These are phyloP conservation scores for Lithobates pipiens DNA, from an alignment of 2,797 vertebrate genomes.

Conservation along the genomic window DNA sequence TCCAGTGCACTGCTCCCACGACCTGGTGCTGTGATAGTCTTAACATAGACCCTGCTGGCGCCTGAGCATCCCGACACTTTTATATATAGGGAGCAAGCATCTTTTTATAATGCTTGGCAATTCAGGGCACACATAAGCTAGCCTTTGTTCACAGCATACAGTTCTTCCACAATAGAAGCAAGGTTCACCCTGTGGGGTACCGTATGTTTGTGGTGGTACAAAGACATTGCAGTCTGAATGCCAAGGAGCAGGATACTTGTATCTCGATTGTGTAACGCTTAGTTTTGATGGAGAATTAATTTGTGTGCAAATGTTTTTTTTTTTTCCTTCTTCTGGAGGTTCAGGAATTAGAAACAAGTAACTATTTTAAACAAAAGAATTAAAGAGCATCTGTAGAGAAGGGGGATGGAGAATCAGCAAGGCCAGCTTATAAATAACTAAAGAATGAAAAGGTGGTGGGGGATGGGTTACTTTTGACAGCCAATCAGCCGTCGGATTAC, in stretches of 20 bases:
- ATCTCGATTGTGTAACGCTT: slow-evolving; percentile 22
- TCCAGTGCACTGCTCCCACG: slow-evolving; percentile 31
- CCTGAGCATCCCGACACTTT: slow-evolving; percentile 10
- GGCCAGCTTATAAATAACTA: too few relatives aligned
- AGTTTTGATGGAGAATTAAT: slow-evolving; percentile 21
- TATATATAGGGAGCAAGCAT: background rate
- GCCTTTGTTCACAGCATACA: slow-evolving; percentile 33
- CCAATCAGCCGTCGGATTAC: too few relatives aligned
- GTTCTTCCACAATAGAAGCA: slow-evolving; percentile 32
- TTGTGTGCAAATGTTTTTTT: slow-evolving; percentile 22
- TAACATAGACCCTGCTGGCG: slow-evolving; percentile 44
- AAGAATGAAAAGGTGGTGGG: too few relatives aligned
- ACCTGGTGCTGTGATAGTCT: slow-evolving; percentile 33
- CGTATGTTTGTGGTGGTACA: slow-evolving; percentile 48
- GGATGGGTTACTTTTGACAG: too few relatives aligned
- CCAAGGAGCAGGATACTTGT: slow-evolving; percentile 29
- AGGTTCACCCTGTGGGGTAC: slow-evolving; percentile 36
- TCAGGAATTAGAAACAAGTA: background rate
- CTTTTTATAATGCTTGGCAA: slow-evolving; percentile 33
- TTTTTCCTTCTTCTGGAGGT: background rate
- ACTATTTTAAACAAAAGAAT: background rate
- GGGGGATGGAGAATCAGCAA: too few relatives aligned
- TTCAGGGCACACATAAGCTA: slow-evolving; percentile 28
- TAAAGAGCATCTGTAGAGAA: background rate
- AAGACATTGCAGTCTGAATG: slow-evolving; percentile 43